phyloP scores from a whole-genome alignment of 2,888 invertebrate genomes.

The Gastracanthus pulcherrimus region DNA sequence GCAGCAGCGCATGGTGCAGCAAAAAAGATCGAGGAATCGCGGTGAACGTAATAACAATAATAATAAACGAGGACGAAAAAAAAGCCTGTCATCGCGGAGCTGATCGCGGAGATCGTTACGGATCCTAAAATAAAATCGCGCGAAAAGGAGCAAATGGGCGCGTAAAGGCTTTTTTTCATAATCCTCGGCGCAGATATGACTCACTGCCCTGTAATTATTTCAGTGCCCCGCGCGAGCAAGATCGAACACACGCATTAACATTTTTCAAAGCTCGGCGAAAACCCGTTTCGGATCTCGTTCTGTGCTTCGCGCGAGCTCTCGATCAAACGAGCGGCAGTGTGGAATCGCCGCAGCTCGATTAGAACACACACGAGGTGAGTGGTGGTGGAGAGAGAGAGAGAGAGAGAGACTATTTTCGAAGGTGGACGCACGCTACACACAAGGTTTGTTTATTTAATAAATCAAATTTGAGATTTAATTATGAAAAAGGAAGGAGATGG shows the following conservation, averaged over 20 bases:
- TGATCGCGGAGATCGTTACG: not conserved
- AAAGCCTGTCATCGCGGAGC: not conserved
- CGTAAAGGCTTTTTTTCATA: conserved; percentile 33
- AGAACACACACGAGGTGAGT: not conserved
- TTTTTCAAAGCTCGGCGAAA: conserved; percentile 37
- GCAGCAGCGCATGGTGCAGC: too few relatives aligned
- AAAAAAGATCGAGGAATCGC: not conserved
- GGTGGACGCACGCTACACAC: not conserved
- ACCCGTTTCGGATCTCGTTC: conserved; percentile 52
- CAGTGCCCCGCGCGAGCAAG: conserved; percentile 43
- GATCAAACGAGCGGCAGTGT: not conserved
- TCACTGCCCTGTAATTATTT: conserved; percentile 54
- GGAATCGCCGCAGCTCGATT: not conserved
- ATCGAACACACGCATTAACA: conserved; percentile 46
- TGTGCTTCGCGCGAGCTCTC: not conserved
- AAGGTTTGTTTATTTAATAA: conserved; percentile 42
- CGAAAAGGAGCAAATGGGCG: conserved; percentile 5
- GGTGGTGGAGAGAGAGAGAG: not conserved
- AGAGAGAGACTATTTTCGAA: conserved; percentile 21
- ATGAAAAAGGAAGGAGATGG: conserved; percentile 3
- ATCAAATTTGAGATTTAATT: conserved; percentile 33
- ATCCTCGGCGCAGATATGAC: conserved; percentile 42
- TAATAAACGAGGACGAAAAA: not conserved
- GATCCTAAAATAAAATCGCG: conserved; percentile 34
- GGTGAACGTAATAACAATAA: not conserved